Percentiles rank a stretch among this genome's conserved stretches.
Evolutionary conservation across 2,113 vertebrate species (phyloP).

Genomic region (Zosterops pallidus): DNA sequence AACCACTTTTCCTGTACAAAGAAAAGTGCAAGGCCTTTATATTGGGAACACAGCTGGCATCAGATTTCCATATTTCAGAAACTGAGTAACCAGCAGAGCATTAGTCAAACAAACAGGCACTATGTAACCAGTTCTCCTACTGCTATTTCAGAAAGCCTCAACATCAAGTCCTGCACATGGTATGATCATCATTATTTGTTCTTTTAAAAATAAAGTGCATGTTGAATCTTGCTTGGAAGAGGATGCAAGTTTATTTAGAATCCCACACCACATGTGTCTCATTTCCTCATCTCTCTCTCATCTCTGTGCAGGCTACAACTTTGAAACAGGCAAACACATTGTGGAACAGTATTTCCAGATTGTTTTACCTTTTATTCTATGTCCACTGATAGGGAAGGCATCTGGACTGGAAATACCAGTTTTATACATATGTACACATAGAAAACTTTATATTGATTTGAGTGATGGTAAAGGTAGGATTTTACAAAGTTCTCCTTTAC

Average conservation of each 20-base stretch:
- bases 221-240: neutral
- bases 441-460: neutral
- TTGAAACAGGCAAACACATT: neutral
- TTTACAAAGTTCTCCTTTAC: neutral
- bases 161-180: neutral
- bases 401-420: neutral
- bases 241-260: neutral
- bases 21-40: neutral
- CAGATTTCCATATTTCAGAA: neutral
- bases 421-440: neutral
- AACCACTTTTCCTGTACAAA: neutral
- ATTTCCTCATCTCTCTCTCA: neutral
- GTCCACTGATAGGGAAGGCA: neutral
- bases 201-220: neutral
- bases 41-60: neutral
- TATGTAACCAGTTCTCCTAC: neutral
- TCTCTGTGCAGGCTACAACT: neutral
- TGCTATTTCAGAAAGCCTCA: neutral
- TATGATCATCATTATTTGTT: neutral
- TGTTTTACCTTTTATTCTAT: neutral
- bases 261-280: accelerated
- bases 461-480: neutral
- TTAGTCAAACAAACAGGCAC: neutral
- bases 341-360: neutral
- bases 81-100: neutral